A percentile compares a stretch with the other conserved stretches of the same genome.
Evolutionary conservation across 1,140 invertebrate genomes (phyloP).

Genomic region (Thaumatotibia leucotreta): DNA sequence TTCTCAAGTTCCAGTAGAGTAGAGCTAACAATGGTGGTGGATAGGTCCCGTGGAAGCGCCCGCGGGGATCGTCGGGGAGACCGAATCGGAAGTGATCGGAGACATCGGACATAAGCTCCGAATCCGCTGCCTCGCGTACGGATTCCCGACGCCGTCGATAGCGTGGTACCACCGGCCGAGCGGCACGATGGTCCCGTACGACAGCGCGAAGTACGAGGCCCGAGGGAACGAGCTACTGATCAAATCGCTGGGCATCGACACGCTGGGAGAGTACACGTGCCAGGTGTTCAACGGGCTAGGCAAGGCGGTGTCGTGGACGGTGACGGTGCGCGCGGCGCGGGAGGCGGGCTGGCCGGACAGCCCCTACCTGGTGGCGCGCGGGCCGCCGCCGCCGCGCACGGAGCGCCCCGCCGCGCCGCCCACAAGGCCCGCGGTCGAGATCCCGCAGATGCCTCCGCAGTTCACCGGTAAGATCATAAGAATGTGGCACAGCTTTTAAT

Average conservation of each 20-base stretch:
- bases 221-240: slow-evolving; percentile 86
- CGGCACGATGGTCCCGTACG: slow-evolving; percentile 80
- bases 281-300: slow-evolving; percentile 91
- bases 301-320: slow-evolving; percentile 84
- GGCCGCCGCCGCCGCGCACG: slow-evolving; percentile 27
- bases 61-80: slow-evolving; percentile 77
- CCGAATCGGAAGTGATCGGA: slow-evolving; percentile 80
- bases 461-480: slow-evolving; percentile 54
- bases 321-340: slow-evolving; percentile 83
- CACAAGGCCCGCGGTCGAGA: slow-evolving; percentile 32
- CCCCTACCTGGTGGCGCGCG: slow-evolving; percentile 49
- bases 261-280: slow-evolving; percentile 90
- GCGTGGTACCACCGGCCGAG: slow-evolving; percentile 91
- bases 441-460: slow-evolving; percentile 27
- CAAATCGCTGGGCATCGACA: slow-evolving; percentile 81
- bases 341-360: slow-evolving; percentile 57
- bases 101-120: slow-evolving; percentile 82
- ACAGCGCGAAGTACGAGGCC: slow-evolving; percentile 84
- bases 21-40: slow-evolving; percentile 57
- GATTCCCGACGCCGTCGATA: slow-evolving; percentile 87
- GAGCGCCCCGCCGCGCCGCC: slow-evolving; percentile 19
- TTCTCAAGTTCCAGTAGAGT: slow-evolving; percentile 49
- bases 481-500: background rate
- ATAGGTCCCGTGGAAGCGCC: slow-evolving; percentile 73
- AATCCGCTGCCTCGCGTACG: slow-evolving; percentile 89